Evolutionary conservation across 2,797 vertebrate genomes (phyloP).

Genomic region (Lagorchestes hirsutus): DNA sequence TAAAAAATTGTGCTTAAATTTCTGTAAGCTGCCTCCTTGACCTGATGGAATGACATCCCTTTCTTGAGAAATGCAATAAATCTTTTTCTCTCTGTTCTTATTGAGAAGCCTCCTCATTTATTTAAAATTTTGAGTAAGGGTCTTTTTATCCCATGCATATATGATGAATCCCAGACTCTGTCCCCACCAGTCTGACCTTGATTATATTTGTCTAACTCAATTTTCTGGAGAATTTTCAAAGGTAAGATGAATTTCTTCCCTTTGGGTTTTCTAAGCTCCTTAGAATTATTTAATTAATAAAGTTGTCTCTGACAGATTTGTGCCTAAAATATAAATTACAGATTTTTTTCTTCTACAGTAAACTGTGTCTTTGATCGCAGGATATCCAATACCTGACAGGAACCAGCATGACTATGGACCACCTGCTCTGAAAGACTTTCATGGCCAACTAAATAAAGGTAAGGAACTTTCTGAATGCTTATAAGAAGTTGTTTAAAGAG

Average conservation of each 20-base stretch:
- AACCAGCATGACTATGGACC: background rate
- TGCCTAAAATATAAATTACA: background rate
- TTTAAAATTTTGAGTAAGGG: too few relatives aligned
- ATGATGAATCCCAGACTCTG: background rate
- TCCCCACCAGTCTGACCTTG: background rate
- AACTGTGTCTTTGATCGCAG: background rate
- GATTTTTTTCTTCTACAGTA: background rate
- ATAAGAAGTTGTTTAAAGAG: background rate
- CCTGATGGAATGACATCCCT: too few relatives aligned
- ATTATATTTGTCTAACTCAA: background rate
- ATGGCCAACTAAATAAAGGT: background rate
- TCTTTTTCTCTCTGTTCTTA: too few relatives aligned
- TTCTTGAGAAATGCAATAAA: too few relatives aligned
- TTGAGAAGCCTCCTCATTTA: too few relatives aligned
- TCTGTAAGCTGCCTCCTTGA: too few relatives aligned
- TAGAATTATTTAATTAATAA: background rate
- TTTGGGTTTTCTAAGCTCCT: background rate
- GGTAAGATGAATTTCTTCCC: background rate
- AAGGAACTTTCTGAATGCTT: background rate
- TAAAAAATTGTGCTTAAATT: too few relatives aligned
- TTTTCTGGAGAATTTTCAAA: background rate
- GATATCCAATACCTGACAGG: background rate
- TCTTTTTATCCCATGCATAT: too few relatives aligned
- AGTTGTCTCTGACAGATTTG: background rate
- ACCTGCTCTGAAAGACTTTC: background rate